These are phyloP conservation scores for Drosophila greeni DNA, from an alignment of 2,888 invertebrate genomes.

Conservation along the genomic window DNA sequence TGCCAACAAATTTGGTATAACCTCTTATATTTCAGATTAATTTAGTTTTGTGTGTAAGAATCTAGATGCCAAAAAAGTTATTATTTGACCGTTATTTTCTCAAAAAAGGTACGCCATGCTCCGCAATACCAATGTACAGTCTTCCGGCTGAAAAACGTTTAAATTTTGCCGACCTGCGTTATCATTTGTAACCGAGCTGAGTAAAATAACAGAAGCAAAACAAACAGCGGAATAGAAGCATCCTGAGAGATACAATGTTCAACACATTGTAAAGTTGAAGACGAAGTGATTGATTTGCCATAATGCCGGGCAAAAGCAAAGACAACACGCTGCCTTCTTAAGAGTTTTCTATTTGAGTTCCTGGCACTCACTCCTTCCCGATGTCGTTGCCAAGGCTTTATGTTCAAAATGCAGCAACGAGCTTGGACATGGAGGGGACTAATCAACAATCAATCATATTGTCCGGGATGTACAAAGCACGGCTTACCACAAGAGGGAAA, in stretches of 20 bases:
- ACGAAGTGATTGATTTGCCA: constrained; percentile 69
- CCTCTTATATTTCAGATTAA: too few relatives aligned
- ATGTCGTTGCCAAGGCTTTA: constrained; percentile 32
- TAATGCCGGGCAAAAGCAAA: constrained; percentile 46
- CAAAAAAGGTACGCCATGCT: background rate
- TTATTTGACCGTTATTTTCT: too few relatives aligned
- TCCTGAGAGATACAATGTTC: constrained; percentile 22
- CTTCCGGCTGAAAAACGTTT: background rate
- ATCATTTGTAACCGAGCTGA: constrained; percentile 40
- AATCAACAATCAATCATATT: constrained; percentile 71
- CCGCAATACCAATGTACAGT: background rate
- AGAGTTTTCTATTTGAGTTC: constrained; percentile 61
- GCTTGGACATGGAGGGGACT: constrained; percentile 18
- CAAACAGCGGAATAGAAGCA: constrained; percentile 22
- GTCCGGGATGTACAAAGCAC: constrained; percentile 49
- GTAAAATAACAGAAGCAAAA: constrained; percentile 53
- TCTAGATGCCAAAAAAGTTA: too few relatives aligned
- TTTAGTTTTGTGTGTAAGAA: too few relatives aligned
- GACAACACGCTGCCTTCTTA: constrained; percentile 12
- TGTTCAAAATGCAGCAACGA: constrained; percentile 48
- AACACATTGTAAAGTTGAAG: constrained; percentile 57
- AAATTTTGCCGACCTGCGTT: constrained; percentile 4
- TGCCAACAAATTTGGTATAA: too few relatives aligned
- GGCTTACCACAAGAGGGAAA: constrained; percentile 58
- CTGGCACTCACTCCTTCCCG: background rate